Evolutionary conservation across 2,888 invertebrate genomes (phyloP), one percentile per base, ranked within the genome.

Genomic region (Ochlodes sylvanus): DNA sequence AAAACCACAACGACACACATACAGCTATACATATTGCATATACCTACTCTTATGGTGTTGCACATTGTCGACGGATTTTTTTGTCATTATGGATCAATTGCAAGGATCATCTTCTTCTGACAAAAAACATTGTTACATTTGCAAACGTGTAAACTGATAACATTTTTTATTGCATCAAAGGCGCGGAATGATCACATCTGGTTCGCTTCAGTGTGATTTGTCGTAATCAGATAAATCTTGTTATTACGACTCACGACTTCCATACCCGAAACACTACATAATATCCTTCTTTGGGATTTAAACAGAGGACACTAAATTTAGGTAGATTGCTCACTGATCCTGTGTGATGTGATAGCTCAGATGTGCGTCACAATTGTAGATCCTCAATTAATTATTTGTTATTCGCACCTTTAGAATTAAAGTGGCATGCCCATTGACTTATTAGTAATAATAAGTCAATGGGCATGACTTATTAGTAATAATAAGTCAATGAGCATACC

Each of bases 201-300:
- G 79, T 85, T 86, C 81, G 80, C 84, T 84, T 87, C 88, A 84
- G 84, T 77, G 76, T 76, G 73, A 80, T 81, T 84, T 82, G 84
- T 86, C 83, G 85, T 85, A 86, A 89, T 89, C 85, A 83, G 81
- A 85, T 86, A 85, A 85, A 86, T 86, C 79, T 79, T 83, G 80
- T 81, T 83, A 82, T 83, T 82, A 79, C 79, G 72, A 76, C 80
- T 79, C 78, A 84, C 78, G 80, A 85, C 78, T 85, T 86, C 83
- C 86, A 87, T 84, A 81, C 77, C 77, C 73, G 78, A n/a, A 82
- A 63, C 34, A 80, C 76, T 76, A 71, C 74, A 34, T 38, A 27
- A 73, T 76, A 76, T 75, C 79, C 79, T 77, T 79, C 77, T 79
- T 78, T 77, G 78, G 77, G 75, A 75, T 77, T 71, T 72, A 69